Base-by-base conservation (phyloP, 2,888 invertebrate genomes). In the Mimumesa dahlbomi region DNA sequence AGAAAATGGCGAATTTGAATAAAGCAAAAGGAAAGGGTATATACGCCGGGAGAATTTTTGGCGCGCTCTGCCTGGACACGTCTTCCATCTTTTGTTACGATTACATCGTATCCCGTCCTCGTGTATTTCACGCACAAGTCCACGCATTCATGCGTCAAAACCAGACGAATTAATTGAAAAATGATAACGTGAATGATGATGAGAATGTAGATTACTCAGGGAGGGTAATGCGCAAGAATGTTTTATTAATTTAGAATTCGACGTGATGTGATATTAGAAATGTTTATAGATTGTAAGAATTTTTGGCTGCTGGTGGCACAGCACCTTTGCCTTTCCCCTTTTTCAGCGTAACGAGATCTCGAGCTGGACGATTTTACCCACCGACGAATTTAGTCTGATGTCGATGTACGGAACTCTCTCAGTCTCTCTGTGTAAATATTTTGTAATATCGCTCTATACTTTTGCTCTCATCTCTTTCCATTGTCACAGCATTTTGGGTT, bases 291-390 rank as follows among this genome's bases (percentile, higher is more conserved):
- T 62, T 79, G 52, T 86, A 85, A 85, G 85, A 75, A 76, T 73
- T 81, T 70, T 79, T 53, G 72, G 53, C 65, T 53, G 59, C 70
- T 72, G 65, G 72, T 72, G 66, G 68, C 71, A 58, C 67, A 73
- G 74, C 67, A 73, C 43, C 53, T 75, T 65, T 66, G 73, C 73
- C 76, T 75, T 79, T 77, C 66, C 75, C 78, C 75, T 67, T 84
- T 87, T 87, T 86, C 87, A 87, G 87, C 85, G 64, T 82, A 82
- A 82, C 83, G 82, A 82, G 83, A 78, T 80, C 79, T 81, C 79
- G 73, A 83, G 82, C 82, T 82, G 82, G 85, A 82, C 70, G 81
- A 81, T 82, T 82, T 84, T 61, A n/a, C 77, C 71, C 70, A 68
- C 69, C 71, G 75, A 76, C 77, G 57, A 73, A 67, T 73, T 79